Evolutionary conservation across 2,888 invertebrate genomes (phyloP).

Genomic region (Seira ritae): DNA sequence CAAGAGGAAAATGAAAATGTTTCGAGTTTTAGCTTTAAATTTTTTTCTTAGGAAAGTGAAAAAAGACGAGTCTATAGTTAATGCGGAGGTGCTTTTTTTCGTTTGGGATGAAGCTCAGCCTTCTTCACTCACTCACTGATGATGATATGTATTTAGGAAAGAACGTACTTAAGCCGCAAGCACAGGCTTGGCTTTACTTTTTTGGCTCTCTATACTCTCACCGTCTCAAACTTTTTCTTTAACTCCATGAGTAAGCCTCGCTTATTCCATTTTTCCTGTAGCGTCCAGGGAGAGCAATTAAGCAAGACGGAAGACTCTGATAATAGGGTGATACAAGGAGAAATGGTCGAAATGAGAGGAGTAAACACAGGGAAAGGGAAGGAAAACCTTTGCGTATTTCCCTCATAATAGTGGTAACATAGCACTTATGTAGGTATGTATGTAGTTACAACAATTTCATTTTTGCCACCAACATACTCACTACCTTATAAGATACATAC

Average conservation of each 20-base stretch:
- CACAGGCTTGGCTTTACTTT: constrained; percentile 32
- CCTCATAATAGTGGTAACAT: too few relatives aligned
- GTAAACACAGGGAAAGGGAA: constrained; percentile 39
- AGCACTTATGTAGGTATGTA: too few relatives aligned
- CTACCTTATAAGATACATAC: background rate
- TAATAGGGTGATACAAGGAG: constrained; percentile 69
- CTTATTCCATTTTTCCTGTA: constrained; percentile 28
- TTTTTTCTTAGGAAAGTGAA: background rate
- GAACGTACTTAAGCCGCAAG: constrained; percentile 72
- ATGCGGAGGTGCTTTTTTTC: background rate
- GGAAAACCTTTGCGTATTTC: background rate
- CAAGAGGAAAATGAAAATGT: constrained; percentile 74
- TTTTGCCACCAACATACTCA: background rate
- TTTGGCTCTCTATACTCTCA: constrained; percentile 35
- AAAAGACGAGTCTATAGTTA: constrained; percentile 4
- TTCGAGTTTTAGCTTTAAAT: constrained; percentile 47
- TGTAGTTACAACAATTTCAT: too few relatives aligned
- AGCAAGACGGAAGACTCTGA: constrained; percentile 58
- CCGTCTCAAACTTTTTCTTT: constrained; percentile 57
- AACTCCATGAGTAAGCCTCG: background rate
- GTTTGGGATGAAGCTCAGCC: background rate
- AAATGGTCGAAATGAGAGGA: constrained; percentile 39
- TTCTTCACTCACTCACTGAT: background rate
- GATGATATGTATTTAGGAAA: background rate
- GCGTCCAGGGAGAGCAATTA: constrained; percentile 59